Evolutionary conservation across 2,797 vertebrate genomes (phyloP), one percentile per base, ranked within the genome.

Genomic region (Amphiprion clarkii): DNA sequence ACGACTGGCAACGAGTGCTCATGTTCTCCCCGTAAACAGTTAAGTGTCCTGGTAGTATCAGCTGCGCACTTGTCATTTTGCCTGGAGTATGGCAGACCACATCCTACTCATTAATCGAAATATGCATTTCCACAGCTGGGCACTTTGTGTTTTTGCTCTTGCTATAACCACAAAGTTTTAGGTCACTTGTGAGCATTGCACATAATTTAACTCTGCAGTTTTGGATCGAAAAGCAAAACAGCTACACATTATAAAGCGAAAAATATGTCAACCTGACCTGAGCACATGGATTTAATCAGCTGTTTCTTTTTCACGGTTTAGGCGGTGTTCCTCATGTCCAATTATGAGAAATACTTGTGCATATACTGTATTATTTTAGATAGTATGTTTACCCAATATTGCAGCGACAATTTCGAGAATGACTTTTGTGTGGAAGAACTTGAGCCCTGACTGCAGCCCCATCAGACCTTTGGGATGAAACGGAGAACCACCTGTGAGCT

Each of bases 61-160:
- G 16, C 44, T 17, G 6, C 13, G 17, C 16, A 49, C 17, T 85
- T 76, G 76, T 72, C 65, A 68, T 76, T 21, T 71, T 66, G 69
- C 63, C 63, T 53, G 46, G 31, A 71, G 59, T 36, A 49, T 23
- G 62, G 58, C 36, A 14, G 68, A 84, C 62, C 66, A 61, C 61
- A 82, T 49, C 19, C 67, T 23, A 70, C 63, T 74, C 67, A 74
- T 75, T 69, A 76, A 83, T 83, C 54, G 59, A 61, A 73, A 75
- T 52, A 65, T 81, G 53, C 25, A 36, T 59, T 58, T 74, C 48
- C 19, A 69, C 42, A 23, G n/a, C 29, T 17, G 60, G 5, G 12
- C 58, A 71, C 56, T 67, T 64, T 1, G 40, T 64, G 17, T 52
- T 68, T 71, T 31, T 77, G 27, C 71, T 27, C 6, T 64, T 70